Conservation (phyloP, 2,797 vertebrate genomes). For the Phoebastria nigripes region DNA sequence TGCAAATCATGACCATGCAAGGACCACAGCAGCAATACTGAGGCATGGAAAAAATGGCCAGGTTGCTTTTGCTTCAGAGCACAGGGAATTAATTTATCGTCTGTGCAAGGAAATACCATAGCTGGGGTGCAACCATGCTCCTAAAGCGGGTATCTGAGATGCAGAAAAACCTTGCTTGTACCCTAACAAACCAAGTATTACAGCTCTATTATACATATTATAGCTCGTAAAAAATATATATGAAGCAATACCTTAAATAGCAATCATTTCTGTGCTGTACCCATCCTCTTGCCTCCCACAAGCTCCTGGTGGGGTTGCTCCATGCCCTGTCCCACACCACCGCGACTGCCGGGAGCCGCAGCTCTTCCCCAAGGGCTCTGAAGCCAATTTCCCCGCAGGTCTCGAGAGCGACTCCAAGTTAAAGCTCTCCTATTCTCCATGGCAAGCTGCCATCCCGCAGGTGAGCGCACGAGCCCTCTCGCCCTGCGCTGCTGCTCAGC, state of each 20-base stretch:
- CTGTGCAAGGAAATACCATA: neutral
- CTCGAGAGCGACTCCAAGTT: neutral
- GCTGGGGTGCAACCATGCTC: neutral
- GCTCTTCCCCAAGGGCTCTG: neutral
- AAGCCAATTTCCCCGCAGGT: neutral
- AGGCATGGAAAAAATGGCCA: neutral
- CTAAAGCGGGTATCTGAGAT: neutral
- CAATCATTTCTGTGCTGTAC: rapidly evolving
- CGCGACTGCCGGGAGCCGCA: neutral
- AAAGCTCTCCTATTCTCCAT: neutral
- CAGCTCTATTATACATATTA: neutral
- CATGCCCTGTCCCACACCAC: neutral
- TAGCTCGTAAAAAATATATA: neutral
- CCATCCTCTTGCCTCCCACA: neutral
- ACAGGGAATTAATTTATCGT: neutral
- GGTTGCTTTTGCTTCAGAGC: neutral
- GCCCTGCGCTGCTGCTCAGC: neutral
- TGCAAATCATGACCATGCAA: neutral
- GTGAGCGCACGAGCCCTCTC: neutral
- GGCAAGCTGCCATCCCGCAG: neutral
- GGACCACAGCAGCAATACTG: rapidly evolving
- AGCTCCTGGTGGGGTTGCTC: neutral
- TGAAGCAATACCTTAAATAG: neutral
- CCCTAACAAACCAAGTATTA: neutral
- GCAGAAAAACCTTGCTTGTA: neutral